Base-by-base conservation (phyloP, 2,888 invertebrate genomes). In the Didymodactylos carnosus region DNA sequence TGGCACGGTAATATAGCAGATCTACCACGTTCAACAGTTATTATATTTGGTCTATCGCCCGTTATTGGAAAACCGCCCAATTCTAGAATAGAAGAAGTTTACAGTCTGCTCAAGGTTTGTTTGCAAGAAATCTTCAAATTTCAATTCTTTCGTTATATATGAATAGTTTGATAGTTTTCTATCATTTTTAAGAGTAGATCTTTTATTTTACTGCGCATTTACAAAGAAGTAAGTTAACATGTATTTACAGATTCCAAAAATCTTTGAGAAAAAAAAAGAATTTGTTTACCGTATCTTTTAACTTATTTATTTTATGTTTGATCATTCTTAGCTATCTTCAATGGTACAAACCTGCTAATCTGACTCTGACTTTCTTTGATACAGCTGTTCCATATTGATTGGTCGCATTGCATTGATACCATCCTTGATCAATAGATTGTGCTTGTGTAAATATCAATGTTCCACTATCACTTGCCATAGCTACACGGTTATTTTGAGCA, bases 341-440 rank as follows among this genome's bases (percentile, higher is more conserved):
- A 19, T 43, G 19, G 19, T 14, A n/a, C n/a, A n/a, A n/a, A 10
- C 70, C 73, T 16, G 75, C 75, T 41, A 72, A 69, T 14, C 75
- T 29, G 8, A 75, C 46, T 70, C 72, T 46, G 27, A 71, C 71
- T 10, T 69, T 72, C 3, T 49, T 53, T 14, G 75, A 70, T 19
- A 75, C 39, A n/a, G 75, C 72, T 16, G 72, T 75, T 11, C 75
- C 62, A 25, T 69, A 75, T 39, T 72, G 72, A 70, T 75, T 75
- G 25, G 75, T 72, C 14, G 75, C 75, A 70, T 72, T 72, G 41
- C 75, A 75, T 46, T 75, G 75, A 69, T 75, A 75, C 72, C 72
- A 75, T 35, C 75, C 75, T 40, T 75, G 72, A 53, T 75, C 75
- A n/a, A 71, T 72, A n/a, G 72, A 69, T n/a, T 69, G 71, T 27